Evolutionary conservation across 2,888 invertebrate species (phyloP).

Genomic region (Protophormia terraenovae): DNA sequence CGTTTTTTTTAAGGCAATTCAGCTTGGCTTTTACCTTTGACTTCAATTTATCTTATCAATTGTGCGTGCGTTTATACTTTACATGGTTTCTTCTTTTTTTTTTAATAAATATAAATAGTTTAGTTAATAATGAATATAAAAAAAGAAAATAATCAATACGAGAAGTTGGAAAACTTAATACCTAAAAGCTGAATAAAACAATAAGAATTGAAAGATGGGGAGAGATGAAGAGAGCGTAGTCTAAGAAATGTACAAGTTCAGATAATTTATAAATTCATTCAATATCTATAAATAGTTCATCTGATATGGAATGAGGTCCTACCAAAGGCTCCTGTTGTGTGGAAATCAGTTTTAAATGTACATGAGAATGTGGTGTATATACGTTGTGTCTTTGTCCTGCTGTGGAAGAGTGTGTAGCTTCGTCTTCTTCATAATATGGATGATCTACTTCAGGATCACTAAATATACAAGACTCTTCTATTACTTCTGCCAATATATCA

Average conservation of each 20-base stretch:
- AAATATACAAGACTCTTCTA: conserved; percentile 72
- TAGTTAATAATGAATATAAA: conserved; percentile 13
- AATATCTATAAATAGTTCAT: conserved; percentile 59
- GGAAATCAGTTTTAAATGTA: conserved; percentile 51
- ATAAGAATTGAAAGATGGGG: conserved; percentile 20
- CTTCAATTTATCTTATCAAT: conserved; percentile 13
- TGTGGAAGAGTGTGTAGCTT: conserved; percentile 4
- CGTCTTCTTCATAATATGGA: conserved; percentile 61
- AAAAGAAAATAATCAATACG: background rate
- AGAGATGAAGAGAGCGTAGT: background rate
- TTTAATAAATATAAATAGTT: conserved; percentile 15
- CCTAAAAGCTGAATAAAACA: conserved; percentile 2
- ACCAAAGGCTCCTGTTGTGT: conserved; percentile 44
- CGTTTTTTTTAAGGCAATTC: conserved; percentile 38
- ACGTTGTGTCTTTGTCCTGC: conserved; percentile 27
- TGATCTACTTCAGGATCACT: conserved; percentile 77
- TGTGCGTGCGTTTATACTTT: background rate
- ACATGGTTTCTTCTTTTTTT: background rate
- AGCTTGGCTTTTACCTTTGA: conserved; percentile 54
- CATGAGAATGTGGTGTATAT: conserved; percentile 46
- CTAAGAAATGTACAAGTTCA: background rate
- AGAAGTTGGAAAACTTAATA: background rate
- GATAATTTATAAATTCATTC: conserved; percentile 23
- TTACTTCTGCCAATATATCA: conserved; percentile 68
- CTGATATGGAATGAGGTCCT: conserved; percentile 8